Evolutionary conservation across 2,797 vertebrate genomes (phyloP), one percentile per base, ranked within the genome.

Genomic region (Acridotheres tristis): DNA sequence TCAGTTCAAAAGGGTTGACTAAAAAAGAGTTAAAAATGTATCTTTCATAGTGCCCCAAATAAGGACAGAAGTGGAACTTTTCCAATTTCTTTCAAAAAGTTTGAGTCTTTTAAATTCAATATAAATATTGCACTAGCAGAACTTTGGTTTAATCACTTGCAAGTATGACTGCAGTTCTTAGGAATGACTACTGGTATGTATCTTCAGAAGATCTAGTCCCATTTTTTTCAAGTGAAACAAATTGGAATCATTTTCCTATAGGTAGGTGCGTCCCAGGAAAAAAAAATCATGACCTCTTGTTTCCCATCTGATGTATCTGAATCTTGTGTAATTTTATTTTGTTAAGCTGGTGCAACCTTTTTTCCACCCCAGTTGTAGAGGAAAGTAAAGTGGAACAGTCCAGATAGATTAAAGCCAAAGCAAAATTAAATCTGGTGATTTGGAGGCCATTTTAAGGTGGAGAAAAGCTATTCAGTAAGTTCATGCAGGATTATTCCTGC

Each of bases 361-460:
- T 23, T 8, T 10, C 12, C 6, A 5, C 10, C 12, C 13, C 7
- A 18, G 19, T 38, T 62, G 11, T 34, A 38, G 18, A 42, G 8
- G 10, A 77, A 30, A 0, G 1, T 32, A 23, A 57, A 15, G 1
- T 57, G 7, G n/a, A 86, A 50, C 2, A 25, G 4, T 30, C 18
- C 16, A 30, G 40, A 38, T 12, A 67, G 54, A 61, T 29, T 45
- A 38, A 85, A 75, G 19, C 11, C 40, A 67, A 78, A 55, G 21
- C 2, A 58, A 81, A 91, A 67, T 30, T 27, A 40, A 51, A n/a
- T 57, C 5, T 54, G 19, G 6, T 83, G 10, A 11, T 10, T 58
- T 65, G 13, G 55, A 72, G 26, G 14, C 11, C 13, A 18, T 10
- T 20, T 19, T 76, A 68, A 36, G 2, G 15, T 53, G 38, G 7